phyloP scores from a whole-genome alignment of 2,888 invertebrate genomes.

The Scaptomyza cyrtandrae region DNA sequence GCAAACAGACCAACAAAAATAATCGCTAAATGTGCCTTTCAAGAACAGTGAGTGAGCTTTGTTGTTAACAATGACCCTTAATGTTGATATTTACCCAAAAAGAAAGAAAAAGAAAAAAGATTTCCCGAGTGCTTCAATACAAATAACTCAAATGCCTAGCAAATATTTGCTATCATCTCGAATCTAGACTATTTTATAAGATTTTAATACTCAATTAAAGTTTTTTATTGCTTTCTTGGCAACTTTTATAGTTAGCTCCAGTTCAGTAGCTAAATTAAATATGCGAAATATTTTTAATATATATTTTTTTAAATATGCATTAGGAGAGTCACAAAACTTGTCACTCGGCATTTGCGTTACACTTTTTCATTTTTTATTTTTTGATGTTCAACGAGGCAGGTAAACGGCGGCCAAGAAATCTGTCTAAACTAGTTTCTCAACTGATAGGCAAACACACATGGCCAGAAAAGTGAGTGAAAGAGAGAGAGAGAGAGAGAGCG shows the following conservation, averaged over 20 bases:
- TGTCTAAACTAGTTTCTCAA: conserved; percentile 72
- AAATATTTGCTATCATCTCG: background rate
- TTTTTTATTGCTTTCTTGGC: background rate
- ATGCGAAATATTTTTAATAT: conserved; percentile 33
- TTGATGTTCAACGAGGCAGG: conserved; percentile 60
- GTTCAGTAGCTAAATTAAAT: conserved; percentile 65
- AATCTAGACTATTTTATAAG: background rate
- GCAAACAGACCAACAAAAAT: conserved; percentile 43
- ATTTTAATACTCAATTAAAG: background rate
- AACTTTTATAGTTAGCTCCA: conserved; percentile 22
- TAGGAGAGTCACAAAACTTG: conserved; percentile 59
- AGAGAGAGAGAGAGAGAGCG: background rate
- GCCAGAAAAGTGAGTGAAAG: background rate
- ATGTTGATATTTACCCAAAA: conserved; percentile 12
- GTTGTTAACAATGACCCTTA: conserved; percentile 8
- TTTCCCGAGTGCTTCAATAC: conserved; percentile 15
- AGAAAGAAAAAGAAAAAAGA: background rate
- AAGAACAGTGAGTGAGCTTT: conserved; percentile 27
- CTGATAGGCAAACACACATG: conserved; percentile 51
- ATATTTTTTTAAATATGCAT: conserved; percentile 56
- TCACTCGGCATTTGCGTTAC: conserved; percentile 68
- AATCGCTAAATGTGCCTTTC: conserved; percentile 39
- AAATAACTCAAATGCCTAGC: background rate
- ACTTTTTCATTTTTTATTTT: conserved; percentile 16
- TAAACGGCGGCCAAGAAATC: conserved; percentile 54